Evolutionary conservation across 2,113 vertebrate genomes (phyloP).

Genomic region (Seriola dumerili): DNA sequence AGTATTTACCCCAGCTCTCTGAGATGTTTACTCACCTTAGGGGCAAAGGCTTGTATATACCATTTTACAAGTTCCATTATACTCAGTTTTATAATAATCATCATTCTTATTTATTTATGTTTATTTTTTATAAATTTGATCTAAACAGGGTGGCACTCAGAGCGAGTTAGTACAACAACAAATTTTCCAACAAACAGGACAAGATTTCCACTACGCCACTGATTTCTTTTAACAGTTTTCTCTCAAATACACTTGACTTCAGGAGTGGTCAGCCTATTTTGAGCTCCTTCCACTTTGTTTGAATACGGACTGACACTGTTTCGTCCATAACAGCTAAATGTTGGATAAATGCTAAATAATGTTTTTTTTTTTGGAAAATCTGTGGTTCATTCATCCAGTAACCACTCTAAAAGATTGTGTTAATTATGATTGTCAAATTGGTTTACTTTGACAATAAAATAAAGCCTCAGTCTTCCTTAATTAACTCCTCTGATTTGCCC

Average conservation of each 20-base stretch:
- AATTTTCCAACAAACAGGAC: too few relatives aligned
- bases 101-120: too few relatives aligned
- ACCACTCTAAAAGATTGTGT: background rate
- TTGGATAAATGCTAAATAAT: constrained; percentile 22
- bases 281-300: constrained; percentile 17
- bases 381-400: background rate
- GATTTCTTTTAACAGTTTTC: background rate
- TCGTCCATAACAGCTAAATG: constrained; percentile 23
- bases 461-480: constrained; percentile 26
- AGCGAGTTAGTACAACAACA: too few relatives aligned
- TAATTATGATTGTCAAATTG: constrained; percentile 34
- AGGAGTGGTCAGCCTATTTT: constrained; percentile 7
- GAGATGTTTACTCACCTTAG: too few relatives aligned
- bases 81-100: too few relatives aligned
- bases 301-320: constrained; percentile 51
- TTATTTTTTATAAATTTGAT: too few relatives aligned
- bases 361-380: background rate
- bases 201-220: too few relatives aligned
- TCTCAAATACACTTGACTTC: background rate
- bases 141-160: too few relatives aligned
- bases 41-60: too few relatives aligned
- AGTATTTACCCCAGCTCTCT: background rate
- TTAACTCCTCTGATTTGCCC: constrained; percentile 18
- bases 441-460: constrained; percentile 23
- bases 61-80: too few relatives aligned